Conservation (phyloP, 2,113 vertebrate genomes). For the Melospiza melodia region DNA sequence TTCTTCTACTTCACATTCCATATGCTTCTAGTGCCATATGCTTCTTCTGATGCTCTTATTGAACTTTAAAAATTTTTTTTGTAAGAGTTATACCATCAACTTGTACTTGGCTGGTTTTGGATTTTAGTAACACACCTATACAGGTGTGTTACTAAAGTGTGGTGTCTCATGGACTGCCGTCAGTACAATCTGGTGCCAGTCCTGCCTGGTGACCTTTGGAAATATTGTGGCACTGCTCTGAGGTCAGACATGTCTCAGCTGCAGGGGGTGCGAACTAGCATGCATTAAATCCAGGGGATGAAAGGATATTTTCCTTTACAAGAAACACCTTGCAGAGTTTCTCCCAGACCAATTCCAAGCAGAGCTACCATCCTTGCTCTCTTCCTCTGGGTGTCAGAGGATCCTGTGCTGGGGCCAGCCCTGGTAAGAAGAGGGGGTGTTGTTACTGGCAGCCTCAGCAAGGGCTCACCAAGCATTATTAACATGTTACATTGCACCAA, state of each 20-base stretch:
- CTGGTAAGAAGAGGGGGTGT: not conserved
- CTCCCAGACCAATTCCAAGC: not conserved
- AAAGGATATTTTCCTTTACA: not conserved
- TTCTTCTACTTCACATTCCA: not conserved
- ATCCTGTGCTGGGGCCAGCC: not conserved
- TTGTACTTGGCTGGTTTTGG: not conserved
- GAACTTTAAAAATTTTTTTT: not conserved
- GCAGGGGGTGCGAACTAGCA: not conserved
- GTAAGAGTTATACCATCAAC: not conserved
- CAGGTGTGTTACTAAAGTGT: not conserved
- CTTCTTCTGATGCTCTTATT: not conserved
- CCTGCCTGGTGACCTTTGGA: not conserved
- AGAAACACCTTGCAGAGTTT: not conserved
- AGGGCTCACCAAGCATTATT: not conserved
- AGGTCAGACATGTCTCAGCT: not conserved
- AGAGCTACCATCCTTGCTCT: not conserved
- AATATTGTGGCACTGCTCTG: not conserved
- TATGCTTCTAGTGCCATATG: not conserved
- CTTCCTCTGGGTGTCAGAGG: not conserved
- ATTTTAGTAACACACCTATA: too few species aligned
- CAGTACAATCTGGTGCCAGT: not conserved
- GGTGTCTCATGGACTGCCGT: not conserved
- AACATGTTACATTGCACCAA: rapidly evolving
- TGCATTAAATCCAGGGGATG: not conserved
- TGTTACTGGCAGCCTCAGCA: not conserved